Percentiles rank a stretch among this genome's conserved stretches.
Evolutionary conservation across 2,113 vertebrate genomes (phyloP).

Genomic region (Heterocephalus glaber): DNA sequence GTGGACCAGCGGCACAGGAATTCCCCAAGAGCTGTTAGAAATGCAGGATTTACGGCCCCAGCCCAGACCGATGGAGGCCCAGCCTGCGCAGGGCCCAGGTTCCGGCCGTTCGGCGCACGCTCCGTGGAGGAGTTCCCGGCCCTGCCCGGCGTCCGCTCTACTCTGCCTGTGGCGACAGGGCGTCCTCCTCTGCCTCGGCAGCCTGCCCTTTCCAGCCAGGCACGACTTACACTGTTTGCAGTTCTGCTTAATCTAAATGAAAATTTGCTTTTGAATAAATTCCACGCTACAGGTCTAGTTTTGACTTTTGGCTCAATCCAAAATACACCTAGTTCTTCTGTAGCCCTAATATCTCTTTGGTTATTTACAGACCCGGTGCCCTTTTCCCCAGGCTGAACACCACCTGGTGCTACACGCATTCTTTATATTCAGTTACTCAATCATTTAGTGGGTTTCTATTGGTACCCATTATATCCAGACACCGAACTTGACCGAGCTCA

Average conservation of each 20-base stretch:
- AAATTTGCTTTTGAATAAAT: constrained; percentile 67
- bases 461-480: background rate
- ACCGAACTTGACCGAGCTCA: background rate
- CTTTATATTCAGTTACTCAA: constrained; percentile 16
- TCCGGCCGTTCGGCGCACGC: too few relatives aligned
- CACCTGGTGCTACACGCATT: fast-evolving
- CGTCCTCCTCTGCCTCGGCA: background rate
- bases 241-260: constrained; percentile 50
- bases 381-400: background rate
- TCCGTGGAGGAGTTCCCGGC: background rate
- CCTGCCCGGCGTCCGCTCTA: fast-evolving
- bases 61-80: background rate
- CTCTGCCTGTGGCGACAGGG: background rate
- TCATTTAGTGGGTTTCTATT: background rate
- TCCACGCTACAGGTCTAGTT: background rate
- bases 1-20: too few relatives aligned
- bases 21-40: background rate
- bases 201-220: background rate
- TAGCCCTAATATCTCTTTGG: constrained; percentile 3
- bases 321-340: constrained; percentile 2
- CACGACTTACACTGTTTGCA: constrained; percentile 7
- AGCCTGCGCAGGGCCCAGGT: too few relatives aligned
- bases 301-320: constrained; percentile 55
- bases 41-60: background rate
- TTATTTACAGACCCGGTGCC: constrained; percentile 52